A percentile compares a stretch with the other conserved stretches of the same genome.
These are phyloP conservation scores for Phrixothrix hirtus DNA, from an alignment of 2,888 invertebrate genomes.

Conservation along the genomic window DNA sequence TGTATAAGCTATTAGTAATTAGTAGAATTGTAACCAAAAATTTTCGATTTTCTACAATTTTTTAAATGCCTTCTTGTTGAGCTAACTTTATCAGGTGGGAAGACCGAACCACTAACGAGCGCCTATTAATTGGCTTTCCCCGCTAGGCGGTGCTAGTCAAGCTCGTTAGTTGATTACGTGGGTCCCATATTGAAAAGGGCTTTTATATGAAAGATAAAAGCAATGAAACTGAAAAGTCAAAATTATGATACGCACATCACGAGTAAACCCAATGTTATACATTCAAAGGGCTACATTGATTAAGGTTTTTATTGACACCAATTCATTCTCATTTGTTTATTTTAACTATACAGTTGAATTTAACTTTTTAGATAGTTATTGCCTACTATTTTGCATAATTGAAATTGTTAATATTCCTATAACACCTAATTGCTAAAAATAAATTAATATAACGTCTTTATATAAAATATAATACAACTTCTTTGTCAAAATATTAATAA, in stretches of 20 bases:
- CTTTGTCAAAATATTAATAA: too few relatives aligned
- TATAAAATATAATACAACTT: too few relatives aligned
- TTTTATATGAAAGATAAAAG: conserved; percentile 25
- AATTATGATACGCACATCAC: conserved; percentile 14
- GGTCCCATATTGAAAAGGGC: conserved; percentile 28
- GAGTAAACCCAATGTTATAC: conserved; percentile 1
- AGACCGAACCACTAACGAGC: conserved; percentile 34
- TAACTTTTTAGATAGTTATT: too few relatives aligned
- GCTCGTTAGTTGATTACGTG: conserved; percentile 39
- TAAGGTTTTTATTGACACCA: conserved; percentile 1
- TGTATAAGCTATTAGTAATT: too few relatives aligned
- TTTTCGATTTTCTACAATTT: conserved; percentile 16
- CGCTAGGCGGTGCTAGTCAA: conserved; percentile 32
- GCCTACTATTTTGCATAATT: too few relatives aligned
- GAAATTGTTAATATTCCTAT: too few relatives aligned
- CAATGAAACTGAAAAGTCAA: conserved; percentile 15
- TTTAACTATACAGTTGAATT: too few relatives aligned
- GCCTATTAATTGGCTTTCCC: conserved; percentile 37
- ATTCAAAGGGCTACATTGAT: conserved; percentile 7
- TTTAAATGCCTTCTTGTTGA: conserved; percentile 26
- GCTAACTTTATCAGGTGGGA: conserved; percentile 29
- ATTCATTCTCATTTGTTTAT: too few relatives aligned
- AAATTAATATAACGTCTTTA: not conserved
- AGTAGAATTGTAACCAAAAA: conserved; percentile 17
- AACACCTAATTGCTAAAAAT: not conserved